Base-by-base conservation (phyloP, 2,888 invertebrate species). In the Apodemia zela region DNA sequence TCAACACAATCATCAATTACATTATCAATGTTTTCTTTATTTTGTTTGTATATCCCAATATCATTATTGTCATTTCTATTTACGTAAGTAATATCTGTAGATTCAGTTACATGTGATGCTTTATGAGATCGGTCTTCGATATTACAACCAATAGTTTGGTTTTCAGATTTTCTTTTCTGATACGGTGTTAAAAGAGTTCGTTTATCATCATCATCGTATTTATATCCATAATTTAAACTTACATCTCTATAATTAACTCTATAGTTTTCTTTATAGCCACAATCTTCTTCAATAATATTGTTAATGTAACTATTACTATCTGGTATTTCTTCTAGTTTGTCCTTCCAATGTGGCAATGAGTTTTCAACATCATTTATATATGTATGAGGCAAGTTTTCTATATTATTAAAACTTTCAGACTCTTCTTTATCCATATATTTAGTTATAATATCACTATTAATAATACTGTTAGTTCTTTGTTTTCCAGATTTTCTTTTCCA, bases 401-500 rank as follows among this genome's bases (percentile, higher is more conserved):
- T 8, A 47, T 8, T 17, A 2, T 6, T 17, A 17, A 47, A 47
- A 47, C 8, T 47, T 47, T 47, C 45, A 17, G 45, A 47, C 17
- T 47, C 45, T 17, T 6, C n/a, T 45, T 45, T 45, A n/a, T 45
- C n/a, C n/a, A 45, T 45, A 45, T 1, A 6, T n/a, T n/a, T 45
- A 45, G 45, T 45, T n/a, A n/a, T 45, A 45, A 45, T 45, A 45
- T n/a, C 45, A 45, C 45, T 6, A 45, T 45, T n/a, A 45, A 45
- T 45, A 45, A 45, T 45, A 45, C 5, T 45, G 49, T 15, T 0
- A 11, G 21, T 54, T 11, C 13, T 54, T 54, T 13, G 25, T 1
- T 45, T 45, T 0, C 6, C 45, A 45, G 54, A 54, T 85, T 68
- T 61, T 21, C 59, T 35, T 61, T 61, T 66, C 18, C 42, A 38